These are phyloP conservation scores for Melanotaenia maccullochi DNA, from an alignment of 2,797 vertebrate genomes.

Conservation along the genomic window DNA sequence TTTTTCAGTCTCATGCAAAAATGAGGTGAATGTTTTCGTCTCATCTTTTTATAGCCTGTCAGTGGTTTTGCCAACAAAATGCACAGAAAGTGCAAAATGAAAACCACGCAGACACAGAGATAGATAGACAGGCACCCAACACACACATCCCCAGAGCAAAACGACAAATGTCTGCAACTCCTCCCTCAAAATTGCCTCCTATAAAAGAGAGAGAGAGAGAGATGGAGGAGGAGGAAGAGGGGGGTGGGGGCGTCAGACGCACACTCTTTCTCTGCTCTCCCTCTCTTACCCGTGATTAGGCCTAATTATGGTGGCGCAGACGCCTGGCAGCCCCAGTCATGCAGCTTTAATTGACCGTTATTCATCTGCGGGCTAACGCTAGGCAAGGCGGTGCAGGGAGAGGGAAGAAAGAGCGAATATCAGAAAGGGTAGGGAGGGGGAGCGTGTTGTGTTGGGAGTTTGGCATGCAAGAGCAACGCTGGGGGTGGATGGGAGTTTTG, in stretches of 20 bases:
- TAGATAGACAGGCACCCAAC: conserved; percentile 28
- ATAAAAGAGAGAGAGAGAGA: conserved; percentile 71
- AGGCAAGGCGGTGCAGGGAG: conserved; percentile 64
- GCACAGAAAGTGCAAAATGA: conserved; percentile 48
- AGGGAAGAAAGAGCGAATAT: conserved; percentile 62
- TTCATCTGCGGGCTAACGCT: conserved; percentile 90
- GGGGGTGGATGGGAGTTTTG: conserved; percentile 84
- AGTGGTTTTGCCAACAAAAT: conserved; percentile 63
- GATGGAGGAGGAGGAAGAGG: conserved; percentile 65
- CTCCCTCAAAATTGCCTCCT: conserved; percentile 88
- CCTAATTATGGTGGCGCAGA: conserved; percentile 95
- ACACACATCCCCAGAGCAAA: conserved; percentile 64
- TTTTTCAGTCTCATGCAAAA: conserved; percentile 48
- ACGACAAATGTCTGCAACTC: conserved; percentile 85
- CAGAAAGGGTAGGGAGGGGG: conserved; percentile 16
- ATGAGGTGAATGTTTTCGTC: conserved; percentile 48
- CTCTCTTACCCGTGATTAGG: conserved; percentile 88
- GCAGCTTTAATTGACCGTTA: conserved; percentile 97
- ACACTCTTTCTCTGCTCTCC: conserved; percentile 45
- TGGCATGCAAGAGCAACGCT: conserved; percentile 59
- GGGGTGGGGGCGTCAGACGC: conserved; percentile 80
- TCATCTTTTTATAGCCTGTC: conserved; percentile 66
- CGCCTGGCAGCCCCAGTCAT: conserved; percentile 91
- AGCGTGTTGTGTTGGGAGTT: conserved; percentile 35
- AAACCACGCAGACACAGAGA: conserved; percentile 20